Base-by-base conservation (phyloP, 2,797 vertebrate species). In the Natrix natrix region DNA sequence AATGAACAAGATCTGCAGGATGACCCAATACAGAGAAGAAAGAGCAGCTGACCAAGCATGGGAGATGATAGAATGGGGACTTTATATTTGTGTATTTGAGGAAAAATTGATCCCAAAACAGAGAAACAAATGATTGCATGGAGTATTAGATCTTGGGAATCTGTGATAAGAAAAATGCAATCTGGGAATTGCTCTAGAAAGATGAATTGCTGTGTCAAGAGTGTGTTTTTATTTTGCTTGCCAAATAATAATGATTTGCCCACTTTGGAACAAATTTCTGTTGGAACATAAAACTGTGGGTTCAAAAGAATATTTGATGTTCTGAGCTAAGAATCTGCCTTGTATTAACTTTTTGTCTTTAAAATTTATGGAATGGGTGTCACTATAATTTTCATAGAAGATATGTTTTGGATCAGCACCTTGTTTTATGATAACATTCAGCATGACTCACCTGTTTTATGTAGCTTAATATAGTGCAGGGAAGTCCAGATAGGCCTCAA, bases 391-490 rank as follows among this genome's bases (percentile, higher is more conserved):
- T 78, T 78, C 69, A 78, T 43, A 78, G 69, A 78, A 78, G 17
- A 78, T 78, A 78, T 43, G 43, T 43, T 78, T 37, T 22, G 17
- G 69, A 78, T 43, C 32, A 78, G 17, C 8, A 78, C 17, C 8
- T 22, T 43, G 8, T 78, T 69, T 69, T 69, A 69, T 69, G n/a
- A 7, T 43, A 43, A 43, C 43, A 22, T 78, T 43, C 17, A 78
- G 32, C 69, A 43, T 22, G 96, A 97, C 97, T 98, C 97, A 20
- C 69, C 17, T 78, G 17, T 78, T 78, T 43, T 94, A 94, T 97
- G 96, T 96, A 96, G 97, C 95, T 97, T 97, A 97, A 96, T 97
- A 97, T 32, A 86, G 8, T 14, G 48, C 24, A 57, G 20, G 97
- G 96, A 97, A 95, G 96, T 96, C 96, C 97, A 96, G 94, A 97